These are phyloP conservation scores for Sitta carolinensis DNA, from an alignment of 2,797 vertebrate species.

Conservation along the genomic window DNA sequence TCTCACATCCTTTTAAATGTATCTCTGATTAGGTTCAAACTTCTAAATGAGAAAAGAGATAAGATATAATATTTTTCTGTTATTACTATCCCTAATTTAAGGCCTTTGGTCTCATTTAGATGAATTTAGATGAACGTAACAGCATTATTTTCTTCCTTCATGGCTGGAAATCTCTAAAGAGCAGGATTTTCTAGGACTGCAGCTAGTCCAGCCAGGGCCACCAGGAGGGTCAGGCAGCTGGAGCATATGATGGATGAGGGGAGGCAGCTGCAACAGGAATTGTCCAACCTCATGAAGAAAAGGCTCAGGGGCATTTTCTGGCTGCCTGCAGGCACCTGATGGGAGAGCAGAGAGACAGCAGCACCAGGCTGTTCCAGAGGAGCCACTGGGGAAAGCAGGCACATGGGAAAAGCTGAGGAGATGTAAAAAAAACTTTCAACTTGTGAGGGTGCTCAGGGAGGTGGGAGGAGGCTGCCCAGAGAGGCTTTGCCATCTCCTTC, in stretches of 20 bases:
- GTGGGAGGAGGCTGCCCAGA: not conserved
- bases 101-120: not conserved
- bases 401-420: not conserved
- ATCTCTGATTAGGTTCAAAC: not conserved
- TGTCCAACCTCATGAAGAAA: not conserved
- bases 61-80: not conserved
- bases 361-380: not conserved
- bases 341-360: not conserved
- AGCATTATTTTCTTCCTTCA: not conserved
- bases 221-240: not conserved
- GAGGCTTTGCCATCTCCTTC: not conserved
- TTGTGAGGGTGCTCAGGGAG: not conserved
- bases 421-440: not conserved
- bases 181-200: not conserved
- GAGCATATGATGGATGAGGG: not conserved
- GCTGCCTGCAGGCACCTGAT: not conserved
- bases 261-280: not conserved
- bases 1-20: not conserved
- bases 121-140: not conserved
- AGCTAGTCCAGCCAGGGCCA: not conserved
- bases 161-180: not conserved
- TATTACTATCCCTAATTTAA: not conserved
- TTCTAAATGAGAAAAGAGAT: not conserved
- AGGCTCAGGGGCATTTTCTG: not conserved
- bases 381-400: not conserved